Evolutionary conservation across 2,113 vertebrate species (phyloP).

Genomic region (Bubalus kerabau): DNA sequence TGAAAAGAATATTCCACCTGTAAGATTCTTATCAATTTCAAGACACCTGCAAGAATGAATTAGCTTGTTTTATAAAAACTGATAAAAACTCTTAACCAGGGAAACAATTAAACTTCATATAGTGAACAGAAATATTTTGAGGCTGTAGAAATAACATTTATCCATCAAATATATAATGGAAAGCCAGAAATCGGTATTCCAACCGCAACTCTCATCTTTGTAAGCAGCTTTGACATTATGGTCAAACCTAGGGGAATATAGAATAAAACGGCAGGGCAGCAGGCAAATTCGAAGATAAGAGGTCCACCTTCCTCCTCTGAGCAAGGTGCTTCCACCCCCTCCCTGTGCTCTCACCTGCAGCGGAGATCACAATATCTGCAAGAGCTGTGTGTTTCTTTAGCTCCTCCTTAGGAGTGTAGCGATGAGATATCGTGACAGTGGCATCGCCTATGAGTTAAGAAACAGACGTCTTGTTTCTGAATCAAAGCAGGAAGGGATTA

Average conservation of each 20-base stretch:
- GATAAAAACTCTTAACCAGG: neutral
- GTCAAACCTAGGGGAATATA: neutral
- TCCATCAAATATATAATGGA: neutral
- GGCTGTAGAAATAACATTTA: neutral
- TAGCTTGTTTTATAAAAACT: neutral
- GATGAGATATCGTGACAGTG: constrained; percentile 96
- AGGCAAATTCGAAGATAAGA: neutral
- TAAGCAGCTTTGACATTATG: neutral
- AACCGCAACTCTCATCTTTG: neutral
- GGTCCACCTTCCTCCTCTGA: neutral
- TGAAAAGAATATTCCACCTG: neutral
- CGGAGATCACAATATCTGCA: constrained; percentile 93
- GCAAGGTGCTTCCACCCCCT: accelerated
- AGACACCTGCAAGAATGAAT: neutral
- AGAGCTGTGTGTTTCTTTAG: constrained; percentile 92
- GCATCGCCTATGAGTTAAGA: constrained; percentile 87
- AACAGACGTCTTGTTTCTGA: neutral
- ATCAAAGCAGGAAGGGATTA: neutral
- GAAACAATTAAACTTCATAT: neutral
- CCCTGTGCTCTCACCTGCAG: constrained; percentile 85
- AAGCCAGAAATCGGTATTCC: neutral
- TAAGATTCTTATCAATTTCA: neutral
- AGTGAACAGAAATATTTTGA: neutral
- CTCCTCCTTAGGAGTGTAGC: constrained; percentile 96
- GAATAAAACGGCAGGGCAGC: neutral